phyloP scores from a whole-genome alignment of 2,113 vertebrate genomes.

The Leptodactylus fuscus region DNA sequence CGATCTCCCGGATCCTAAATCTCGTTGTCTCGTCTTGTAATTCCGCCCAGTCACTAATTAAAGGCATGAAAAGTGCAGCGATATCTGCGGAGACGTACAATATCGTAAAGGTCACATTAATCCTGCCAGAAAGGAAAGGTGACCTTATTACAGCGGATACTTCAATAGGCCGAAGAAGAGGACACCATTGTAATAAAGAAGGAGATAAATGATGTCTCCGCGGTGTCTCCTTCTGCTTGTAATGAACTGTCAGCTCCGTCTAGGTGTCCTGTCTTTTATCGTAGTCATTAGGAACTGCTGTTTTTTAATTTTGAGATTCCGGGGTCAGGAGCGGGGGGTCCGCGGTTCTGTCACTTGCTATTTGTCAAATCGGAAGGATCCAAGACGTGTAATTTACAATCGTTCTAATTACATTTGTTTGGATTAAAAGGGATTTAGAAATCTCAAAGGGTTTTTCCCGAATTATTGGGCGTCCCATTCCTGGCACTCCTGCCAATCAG shows the following conservation, averaged over 20 bases:
- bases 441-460: no score
- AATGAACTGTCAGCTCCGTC: neutral
- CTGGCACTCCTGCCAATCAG: no score
- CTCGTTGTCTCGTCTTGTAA: neutral
- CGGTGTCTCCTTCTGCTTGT: neutral
- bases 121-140: conserved; percentile 10
- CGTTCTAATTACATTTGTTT: no score
- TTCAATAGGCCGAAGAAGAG: neutral
- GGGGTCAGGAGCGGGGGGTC: neutral
- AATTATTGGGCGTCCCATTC: no score
- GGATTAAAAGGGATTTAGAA: no score
- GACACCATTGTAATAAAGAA: neutral
- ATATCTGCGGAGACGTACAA: neutral
- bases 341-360: neutral
- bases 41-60: conserved; percentile 11
- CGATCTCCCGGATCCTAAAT: neutral
- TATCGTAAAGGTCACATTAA: conserved; percentile 16
- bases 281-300: neutral
- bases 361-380: neutral
- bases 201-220: neutral
- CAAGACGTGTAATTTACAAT: neutral
- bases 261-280: neutral
- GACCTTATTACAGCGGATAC: neutral
- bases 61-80: conserved; percentile 18
- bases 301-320: neutral